A percentile compares a stretch with the other conserved stretches of the same genome.
Evolutionary conservation across 2,888 invertebrate genomes (phyloP).

Genomic region (Mythimna impura): DNA sequence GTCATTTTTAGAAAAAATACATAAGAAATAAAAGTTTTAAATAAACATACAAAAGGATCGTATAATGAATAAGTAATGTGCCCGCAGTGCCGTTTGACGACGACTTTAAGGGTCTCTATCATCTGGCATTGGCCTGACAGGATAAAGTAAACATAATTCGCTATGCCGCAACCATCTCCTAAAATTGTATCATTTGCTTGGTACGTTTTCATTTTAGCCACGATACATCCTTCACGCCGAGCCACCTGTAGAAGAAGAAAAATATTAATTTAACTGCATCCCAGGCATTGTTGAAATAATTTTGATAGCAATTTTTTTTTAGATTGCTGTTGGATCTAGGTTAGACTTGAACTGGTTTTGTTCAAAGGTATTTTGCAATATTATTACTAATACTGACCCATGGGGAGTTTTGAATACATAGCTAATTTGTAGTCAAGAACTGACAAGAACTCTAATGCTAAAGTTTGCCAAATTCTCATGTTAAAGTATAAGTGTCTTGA

Average conservation of each 20-base stretch:
- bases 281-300: not conserved
- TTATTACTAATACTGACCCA: too few relatives aligned
- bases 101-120: slow-evolving; percentile 89
- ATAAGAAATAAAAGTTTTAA: slow-evolving; percentile 66
- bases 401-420: too few relatives aligned
- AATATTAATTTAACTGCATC: not conserved
- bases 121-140: slow-evolving; percentile 91
- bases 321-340: not conserved
- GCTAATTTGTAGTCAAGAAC: too few relatives aligned
- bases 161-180: slow-evolving; percentile 87
- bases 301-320: not conserved
- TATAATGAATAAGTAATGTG: slow-evolving; percentile 85
- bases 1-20: slow-evolving; percentile 64
- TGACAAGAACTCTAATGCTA: too few relatives aligned
- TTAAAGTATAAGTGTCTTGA: not conserved
- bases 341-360: not conserved
- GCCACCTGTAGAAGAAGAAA: slow-evolving; percentile 78
- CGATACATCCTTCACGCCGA: slow-evolving; percentile 92
- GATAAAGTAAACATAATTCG: slow-evolving; percentile 90
- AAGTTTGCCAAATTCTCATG: not conserved
- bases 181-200: slow-evolving; percentile 89
- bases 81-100: slow-evolving; percentile 73
- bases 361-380: not conserved
- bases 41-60: slow-evolving; percentile 80
- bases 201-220: slow-evolving; percentile 91